Evolutionary conservation across 2,888 invertebrate genomes (phyloP), one percentile per base, ranked within the genome.

Genomic region (Lacanobia wlatinum): DNA sequence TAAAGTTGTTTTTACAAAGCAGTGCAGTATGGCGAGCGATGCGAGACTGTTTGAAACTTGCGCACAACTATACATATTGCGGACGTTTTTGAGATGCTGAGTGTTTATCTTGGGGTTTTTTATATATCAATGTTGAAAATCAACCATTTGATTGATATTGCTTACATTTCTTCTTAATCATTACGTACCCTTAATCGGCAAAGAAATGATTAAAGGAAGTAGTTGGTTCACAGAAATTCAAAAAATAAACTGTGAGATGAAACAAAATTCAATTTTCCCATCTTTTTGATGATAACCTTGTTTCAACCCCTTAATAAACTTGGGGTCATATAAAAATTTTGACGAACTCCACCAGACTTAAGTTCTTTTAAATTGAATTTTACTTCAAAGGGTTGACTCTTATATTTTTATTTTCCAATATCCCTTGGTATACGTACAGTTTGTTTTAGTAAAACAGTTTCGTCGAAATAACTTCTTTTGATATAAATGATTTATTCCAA

Each of bases 331-430:
- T 75, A 71, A 66, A 72, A 62, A 28, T 62, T 71, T 66, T 56
- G 70, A 82, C 75, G 71, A 53, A 71, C 64, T 84, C 55, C 69
- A 38, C 23, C 28, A 23, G 67, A 73, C 62, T 74, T 69, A 65
- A 72, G 52, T 76, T 76, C 59, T 76, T 73, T 78, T 61, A 79
- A 84, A 84, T 75, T 76, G 60, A 59, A 66, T 73, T 79, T 71
- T 43, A 62, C 48, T 69, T 80, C 73, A 78, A 78, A 80, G 70
- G 66, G 56, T 38, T 61, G 40, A 1, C 0, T 43, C 18, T 56
- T 65, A 28, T 50, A 46, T 70, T 5, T 73, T 65, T 48, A 55
- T 69, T 64, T 77, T 67, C 23, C 58, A 60, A 73, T 56, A 34
- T 52, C 59, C 52, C 28, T 64, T 60, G 28, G 16, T 56, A 28